A percentile compares a stretch with the other conserved stretches of the same genome.
Conservation (phyloP, 2,888 invertebrate species). For the Diabrotica balteata region DNA sequence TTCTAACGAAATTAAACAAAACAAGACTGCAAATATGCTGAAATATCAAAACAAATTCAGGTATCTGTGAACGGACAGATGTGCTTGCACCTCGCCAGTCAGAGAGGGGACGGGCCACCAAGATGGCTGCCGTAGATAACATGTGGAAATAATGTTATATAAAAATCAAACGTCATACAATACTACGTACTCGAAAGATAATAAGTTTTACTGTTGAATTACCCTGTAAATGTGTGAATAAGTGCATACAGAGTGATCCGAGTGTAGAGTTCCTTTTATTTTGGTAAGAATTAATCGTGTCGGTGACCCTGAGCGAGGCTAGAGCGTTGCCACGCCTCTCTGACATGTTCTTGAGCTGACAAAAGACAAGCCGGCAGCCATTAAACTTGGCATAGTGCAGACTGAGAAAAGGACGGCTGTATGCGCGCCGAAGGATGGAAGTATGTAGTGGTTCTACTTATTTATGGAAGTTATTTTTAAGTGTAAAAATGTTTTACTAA, state of each 20-base stretch:
- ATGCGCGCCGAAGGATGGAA: constrained; percentile 7
- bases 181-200: too few relatives aligned
- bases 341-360: constrained; percentile 51
- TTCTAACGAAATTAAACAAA: constrained; percentile 40
- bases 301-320: constrained; percentile 38
- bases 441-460: constrained; percentile 5
- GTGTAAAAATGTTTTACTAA: neutral
- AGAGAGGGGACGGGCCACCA: constrained; percentile 51
- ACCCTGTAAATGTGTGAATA: neutral
- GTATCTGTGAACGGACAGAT: constrained; percentile 32
- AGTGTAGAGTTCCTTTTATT: neutral
- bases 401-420: constrained; percentile 43
- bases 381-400: constrained; percentile 50
- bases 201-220: neutral
- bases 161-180: too few relatives aligned
- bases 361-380: constrained; percentile 56
- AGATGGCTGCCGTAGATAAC: constrained; percentile 51
- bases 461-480: constrained; percentile 7
- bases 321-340: constrained; percentile 53
- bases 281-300: neutral
- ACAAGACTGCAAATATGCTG: constrained; percentile 42
- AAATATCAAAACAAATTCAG: constrained; percentile 38
- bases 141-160: too few relatives aligned
- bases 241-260: neutral
- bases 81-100: constrained; percentile 26